Conservation (phyloP, 2,797 vertebrate genomes). For the Varecia variegata region DNA sequence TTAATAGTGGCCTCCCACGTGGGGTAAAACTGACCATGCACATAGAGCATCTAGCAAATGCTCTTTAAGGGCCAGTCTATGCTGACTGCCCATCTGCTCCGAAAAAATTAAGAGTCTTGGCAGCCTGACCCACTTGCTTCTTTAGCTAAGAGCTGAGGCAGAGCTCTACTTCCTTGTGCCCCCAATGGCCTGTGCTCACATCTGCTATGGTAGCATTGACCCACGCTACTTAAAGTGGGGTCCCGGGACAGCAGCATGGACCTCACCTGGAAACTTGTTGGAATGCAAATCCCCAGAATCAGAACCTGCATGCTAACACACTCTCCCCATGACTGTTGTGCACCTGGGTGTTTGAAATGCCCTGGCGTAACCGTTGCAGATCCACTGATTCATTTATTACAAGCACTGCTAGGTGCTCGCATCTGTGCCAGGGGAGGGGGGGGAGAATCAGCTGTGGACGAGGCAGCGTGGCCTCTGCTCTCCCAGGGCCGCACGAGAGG, state of each 20-base stretch:
- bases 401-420: accelerated
- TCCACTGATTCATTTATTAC: background rate
- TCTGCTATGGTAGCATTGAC: background rate
- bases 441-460: background rate
- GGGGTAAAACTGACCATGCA: background rate
- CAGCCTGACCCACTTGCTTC: background rate
- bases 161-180: background rate
- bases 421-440: background rate
- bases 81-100: background rate
- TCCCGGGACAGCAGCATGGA: background rate
- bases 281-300: background rate
- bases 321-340: no score
- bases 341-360: background rate
- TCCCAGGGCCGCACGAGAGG: background rate
- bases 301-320: background rate
- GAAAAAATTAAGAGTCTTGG: background rate
- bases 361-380: background rate
- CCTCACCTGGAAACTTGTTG: background rate
- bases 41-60: background rate
- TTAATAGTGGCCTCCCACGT: background rate
- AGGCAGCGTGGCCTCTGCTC: background rate
- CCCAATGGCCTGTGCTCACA: accelerated
- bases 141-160: background rate
- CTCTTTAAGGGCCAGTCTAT: background rate
- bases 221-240: background rate